A percentile compares a stretch with the other conserved stretches of the same genome.
These are phyloP conservation scores for Passer domesticus DNA, from an alignment of 2,113 vertebrate genomes.

Conservation along the genomic window DNA sequence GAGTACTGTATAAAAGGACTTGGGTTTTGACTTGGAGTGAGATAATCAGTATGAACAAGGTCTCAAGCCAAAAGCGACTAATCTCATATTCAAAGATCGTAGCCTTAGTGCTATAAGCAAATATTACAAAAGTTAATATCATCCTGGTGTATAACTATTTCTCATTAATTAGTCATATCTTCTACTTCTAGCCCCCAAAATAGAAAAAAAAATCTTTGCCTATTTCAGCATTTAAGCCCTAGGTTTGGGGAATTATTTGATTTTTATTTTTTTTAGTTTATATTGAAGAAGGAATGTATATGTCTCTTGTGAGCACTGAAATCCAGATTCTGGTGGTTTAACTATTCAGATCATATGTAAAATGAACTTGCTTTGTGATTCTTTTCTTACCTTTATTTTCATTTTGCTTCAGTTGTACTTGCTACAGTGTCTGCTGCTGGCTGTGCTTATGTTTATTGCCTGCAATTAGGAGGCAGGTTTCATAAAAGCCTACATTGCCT, in stretches of 20 bases:
- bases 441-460: constrained; percentile 43
- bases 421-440: neutral
- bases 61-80: neutral
- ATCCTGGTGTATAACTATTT: neutral
- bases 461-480: constrained; percentile 45
- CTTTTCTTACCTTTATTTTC: constrained; percentile 38
- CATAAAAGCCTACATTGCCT: constrained; percentile 23
- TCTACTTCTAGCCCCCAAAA: neutral
- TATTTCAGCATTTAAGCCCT: neutral
- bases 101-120: neutral
- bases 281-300: neutral
- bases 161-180: neutral
- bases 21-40: neutral
- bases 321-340: neutral
- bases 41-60: neutral
- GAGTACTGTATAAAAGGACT: neutral
- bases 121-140: constrained; percentile 12
- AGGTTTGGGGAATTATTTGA: neutral
- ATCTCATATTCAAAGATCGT: neutral
- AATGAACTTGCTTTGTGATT: neutral
- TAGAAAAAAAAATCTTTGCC: neutral
- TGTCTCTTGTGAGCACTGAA: neutral
- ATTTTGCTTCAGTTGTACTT: neutral
- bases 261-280: neutral
- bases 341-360: neutral